phyloP scores from a whole-genome alignment of 2,113 vertebrate genomes.

The Eleginops maclovinus region DNA sequence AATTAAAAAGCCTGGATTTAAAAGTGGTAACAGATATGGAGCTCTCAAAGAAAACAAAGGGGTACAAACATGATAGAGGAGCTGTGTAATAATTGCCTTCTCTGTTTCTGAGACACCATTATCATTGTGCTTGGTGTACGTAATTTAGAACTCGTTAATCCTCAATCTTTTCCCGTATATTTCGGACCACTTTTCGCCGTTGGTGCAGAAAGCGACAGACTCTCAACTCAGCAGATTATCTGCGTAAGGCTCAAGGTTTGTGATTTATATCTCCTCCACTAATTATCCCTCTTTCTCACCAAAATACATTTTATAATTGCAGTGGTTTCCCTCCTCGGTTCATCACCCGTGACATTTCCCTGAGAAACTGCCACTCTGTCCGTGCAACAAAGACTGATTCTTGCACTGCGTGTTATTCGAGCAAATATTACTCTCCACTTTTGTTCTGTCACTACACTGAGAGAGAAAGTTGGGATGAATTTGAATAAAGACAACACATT shows the following conservation, averaged over 20 bases:
- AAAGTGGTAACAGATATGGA: too few species aligned
- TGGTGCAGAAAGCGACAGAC: constrained; percentile 1
- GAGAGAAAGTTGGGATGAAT: not conserved
- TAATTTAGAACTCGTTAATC: not conserved
- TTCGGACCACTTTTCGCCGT: not conserved
- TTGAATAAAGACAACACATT: constrained; percentile 18
- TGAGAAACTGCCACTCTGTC: constrained; percentile 24
- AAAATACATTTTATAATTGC: constrained; percentile 44
- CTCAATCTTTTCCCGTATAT: not conserved
- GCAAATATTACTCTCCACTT: constrained; percentile 25
- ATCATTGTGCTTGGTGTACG: not conserved
- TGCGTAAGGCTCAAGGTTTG: constrained; percentile 15
- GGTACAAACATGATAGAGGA: too few species aligned
- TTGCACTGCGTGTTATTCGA: not conserved
- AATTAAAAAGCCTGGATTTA: too few species aligned
- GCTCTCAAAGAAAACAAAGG: too few species aligned
- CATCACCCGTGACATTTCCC: constrained; percentile 23
- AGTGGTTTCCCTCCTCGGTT: constrained; percentile 34
- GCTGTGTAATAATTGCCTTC: not conserved
- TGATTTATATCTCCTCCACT: constrained; percentile 39
- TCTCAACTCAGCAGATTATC: constrained; percentile 25
- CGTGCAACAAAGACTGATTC: constrained; percentile 12
- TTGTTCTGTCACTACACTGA: constrained; percentile 14
- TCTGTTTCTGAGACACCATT: not conserved
- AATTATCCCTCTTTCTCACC: constrained; percentile 45